Conservation (phyloP, 2,797 vertebrate species). For the Hafferia zeledoni region DNA sequence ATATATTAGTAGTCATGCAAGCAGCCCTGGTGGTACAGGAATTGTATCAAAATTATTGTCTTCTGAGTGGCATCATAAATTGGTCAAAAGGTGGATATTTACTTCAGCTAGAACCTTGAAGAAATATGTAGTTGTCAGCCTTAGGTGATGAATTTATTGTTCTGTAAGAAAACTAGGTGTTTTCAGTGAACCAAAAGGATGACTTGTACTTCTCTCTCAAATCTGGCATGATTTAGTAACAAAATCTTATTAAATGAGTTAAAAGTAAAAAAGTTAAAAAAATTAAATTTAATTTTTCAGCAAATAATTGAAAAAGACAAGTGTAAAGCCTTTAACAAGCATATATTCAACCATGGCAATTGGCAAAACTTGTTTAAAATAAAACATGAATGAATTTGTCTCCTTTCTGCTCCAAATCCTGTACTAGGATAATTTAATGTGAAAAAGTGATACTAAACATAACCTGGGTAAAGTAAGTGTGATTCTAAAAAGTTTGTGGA, state of each 20-base stretch:
- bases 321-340: background rate
- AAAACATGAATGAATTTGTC: background rate
- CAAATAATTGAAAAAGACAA: background rate
- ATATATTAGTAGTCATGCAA: background rate
- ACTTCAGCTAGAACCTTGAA: background rate
- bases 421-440: background rate
- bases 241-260: background rate
- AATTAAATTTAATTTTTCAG: background rate
- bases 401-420: background rate
- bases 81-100: background rate
- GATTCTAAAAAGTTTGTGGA: background rate
- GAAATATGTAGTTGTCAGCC: accelerated
- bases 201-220: background rate
- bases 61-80: background rate
- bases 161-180: background rate
- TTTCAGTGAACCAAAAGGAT: background rate
- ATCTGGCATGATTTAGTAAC: background rate
- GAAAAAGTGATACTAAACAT: background rate
- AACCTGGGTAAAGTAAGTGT: background rate
- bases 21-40: background rate
- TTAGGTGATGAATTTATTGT: background rate
- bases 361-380: background rate
- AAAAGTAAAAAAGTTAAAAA: background rate
- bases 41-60: background rate
- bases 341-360: background rate